Evolutionary conservation across 2,888 invertebrate species (phyloP), one percentile per base, ranked within the genome.

Genomic region (Spatulosminthurus flaviceps): DNA sequence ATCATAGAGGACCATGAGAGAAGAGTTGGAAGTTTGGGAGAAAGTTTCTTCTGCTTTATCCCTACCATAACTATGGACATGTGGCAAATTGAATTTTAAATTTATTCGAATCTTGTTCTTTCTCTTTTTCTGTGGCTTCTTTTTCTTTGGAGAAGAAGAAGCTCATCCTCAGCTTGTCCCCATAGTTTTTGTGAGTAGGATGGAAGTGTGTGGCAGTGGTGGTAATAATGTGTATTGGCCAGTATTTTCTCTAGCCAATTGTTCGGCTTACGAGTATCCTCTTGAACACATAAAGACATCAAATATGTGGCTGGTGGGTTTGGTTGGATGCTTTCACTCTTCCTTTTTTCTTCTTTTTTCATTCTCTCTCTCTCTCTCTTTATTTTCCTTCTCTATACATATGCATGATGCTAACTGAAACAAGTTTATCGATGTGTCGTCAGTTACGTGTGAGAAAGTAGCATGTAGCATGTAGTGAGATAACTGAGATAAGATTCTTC

Each of bases 11-110:
- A n/a, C n/a, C n/a, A n/a, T 51, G 16, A n/a, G 51, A 19, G 16
- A 19, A n/a, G 51, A 51, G 51, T 13, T 2, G 51, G 51, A 51
- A 51, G 51, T 51, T 51, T 51, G 51, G 5, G 26, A n/a, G 16
- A 67, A 67, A 26, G 28, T 28, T 67, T 67, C n/a, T n/a, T 28
- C 29, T 5, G 9, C 64, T 5, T 16, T 16, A n/a, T 51, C n/a
- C 51, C 51, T 19, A 51, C 51, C n/a, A 51, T 51, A 51, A 51
- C 51, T 51, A 19, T n/a, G 43, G 42, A 22, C 41, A 64, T 75
- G 22, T 75, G 75, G 64, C 64, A 75, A 75, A 75, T 75, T 75
- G 75, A 75, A 75, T 42, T 75, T 75, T 75, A 75, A 75, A 75
- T 75, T 75, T 75, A 75, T 75, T 75, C 64, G n/a, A n/a, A 34